phyloP scores from a whole-genome alignment of 2,797 vertebrate genomes.

The Phrynocephalus vlangalii region DNA sequence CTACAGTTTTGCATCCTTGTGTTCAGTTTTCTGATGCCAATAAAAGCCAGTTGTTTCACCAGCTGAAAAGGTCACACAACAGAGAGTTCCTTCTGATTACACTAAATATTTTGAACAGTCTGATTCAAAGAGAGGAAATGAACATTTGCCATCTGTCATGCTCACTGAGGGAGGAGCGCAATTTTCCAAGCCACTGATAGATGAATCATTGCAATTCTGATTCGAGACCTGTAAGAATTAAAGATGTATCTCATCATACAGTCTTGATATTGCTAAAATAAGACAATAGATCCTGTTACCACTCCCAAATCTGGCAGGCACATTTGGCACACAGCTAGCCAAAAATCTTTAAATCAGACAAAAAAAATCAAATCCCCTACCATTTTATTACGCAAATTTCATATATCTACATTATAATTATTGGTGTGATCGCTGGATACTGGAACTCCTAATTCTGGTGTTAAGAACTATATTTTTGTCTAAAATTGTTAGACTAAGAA shows the following conservation, averaged over 20 bases:
- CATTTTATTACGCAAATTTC: not conserved
- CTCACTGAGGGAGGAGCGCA: slow-evolving; percentile 74
- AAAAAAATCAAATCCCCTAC: fast-evolving
- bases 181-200: slow-evolving; percentile 74
- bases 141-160: slow-evolving; percentile 73
- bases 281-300: slow-evolving; percentile 8
- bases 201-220: slow-evolving; percentile 78
- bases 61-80: slow-evolving; percentile 82
- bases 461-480: not conserved
- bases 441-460: slow-evolving; percentile 14
- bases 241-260: slow-evolving; percentile 62
- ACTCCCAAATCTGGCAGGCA: slow-evolving; percentile 27
- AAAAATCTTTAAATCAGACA: not conserved
- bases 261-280: slow-evolving; percentile 58
- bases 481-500: too few species aligned
- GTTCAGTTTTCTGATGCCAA: slow-evolving; percentile 71
- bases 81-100: slow-evolving; percentile 83
- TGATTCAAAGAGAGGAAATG: slow-evolving; percentile 75
- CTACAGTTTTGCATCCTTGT: slow-evolving; percentile 78
- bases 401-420: slow-evolving; percentile 6
- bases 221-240: slow-evolving; percentile 71
- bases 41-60: slow-evolving; percentile 78
- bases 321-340: not conserved
- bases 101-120: slow-evolving; percentile 77
- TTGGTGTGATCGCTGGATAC: slow-evolving; percentile 7